Evolutionary conservation across 2,888 invertebrate genomes (phyloP).

Genomic region (Loripinus fragilis): DNA sequence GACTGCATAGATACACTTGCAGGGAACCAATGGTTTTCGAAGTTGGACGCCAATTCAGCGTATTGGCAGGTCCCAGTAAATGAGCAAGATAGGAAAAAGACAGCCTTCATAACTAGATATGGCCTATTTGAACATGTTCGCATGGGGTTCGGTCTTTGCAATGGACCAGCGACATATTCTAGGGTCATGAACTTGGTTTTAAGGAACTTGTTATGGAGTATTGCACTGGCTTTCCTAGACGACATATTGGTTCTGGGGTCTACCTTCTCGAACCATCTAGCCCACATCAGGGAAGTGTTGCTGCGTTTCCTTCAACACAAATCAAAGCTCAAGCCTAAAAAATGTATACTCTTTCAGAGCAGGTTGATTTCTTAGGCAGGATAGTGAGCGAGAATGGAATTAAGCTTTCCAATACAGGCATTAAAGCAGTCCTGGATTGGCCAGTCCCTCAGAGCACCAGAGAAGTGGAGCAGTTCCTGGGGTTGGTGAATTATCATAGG

Average conservation of each 20-base stretch:
- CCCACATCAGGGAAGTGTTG: background rate
- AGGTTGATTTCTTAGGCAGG: background rate
- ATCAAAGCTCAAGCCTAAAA: too few relatives aligned
- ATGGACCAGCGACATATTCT: too few relatives aligned
- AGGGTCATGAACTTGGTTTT: background rate
- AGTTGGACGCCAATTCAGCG: too few relatives aligned
- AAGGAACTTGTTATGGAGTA: background rate
- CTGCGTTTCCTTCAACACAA: too few relatives aligned
- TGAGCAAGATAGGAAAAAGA: background rate
- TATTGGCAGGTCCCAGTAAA: too few relatives aligned
- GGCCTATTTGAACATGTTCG: background rate
- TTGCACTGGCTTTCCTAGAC: background rate
- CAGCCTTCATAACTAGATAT: background rate
- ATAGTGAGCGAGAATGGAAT: background rate
- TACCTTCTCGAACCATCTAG: background rate
- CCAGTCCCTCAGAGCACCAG: conserved; percentile 29
- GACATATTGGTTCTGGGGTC: too few relatives aligned
- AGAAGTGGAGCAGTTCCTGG: conserved; percentile 53
- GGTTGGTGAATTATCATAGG: conserved; percentile 40
- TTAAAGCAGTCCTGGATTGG: background rate
- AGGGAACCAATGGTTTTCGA: background rate
- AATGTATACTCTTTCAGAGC: too few relatives aligned
- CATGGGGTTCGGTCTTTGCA: too few relatives aligned
- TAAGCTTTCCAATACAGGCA: background rate
- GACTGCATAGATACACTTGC: background rate